Evolutionary conservation across 2,797 vertebrate species (phyloP).

Genomic region (Channa striata): DNA sequence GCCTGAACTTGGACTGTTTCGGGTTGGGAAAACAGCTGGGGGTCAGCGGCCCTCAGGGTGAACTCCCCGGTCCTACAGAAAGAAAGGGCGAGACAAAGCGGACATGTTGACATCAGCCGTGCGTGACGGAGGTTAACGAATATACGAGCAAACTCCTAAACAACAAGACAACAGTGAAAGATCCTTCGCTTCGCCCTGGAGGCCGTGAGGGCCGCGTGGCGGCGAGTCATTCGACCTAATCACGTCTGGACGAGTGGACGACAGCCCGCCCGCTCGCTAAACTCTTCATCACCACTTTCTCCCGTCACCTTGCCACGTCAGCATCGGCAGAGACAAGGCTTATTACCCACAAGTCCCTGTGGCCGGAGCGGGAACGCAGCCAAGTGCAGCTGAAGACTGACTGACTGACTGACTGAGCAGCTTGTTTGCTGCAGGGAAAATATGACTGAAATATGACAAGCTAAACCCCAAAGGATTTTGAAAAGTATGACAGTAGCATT

Average conservation of each 20-base stretch:
- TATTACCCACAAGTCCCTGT: constrained; percentile 47
- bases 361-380: not conserved
- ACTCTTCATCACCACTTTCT: not conserved
- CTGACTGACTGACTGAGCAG: constrained; percentile 10
- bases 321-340: constrained; percentile 31
- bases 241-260: not conserved
- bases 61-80: constrained; percentile 67
- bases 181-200: not conserved
- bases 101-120: not conserved
- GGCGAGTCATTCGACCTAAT: constrained; percentile 49
- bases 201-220: constrained; percentile 3
- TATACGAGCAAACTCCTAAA: too few species aligned
- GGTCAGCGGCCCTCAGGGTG: constrained; percentile 62
- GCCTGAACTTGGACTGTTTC: constrained; percentile 57
- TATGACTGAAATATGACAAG: accelerated
- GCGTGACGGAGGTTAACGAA: not conserved
- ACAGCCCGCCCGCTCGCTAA: constrained; percentile 10
- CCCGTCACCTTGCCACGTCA: not conserved
- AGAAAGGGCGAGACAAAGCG: not conserved
- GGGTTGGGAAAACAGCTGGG: constrained; percentile 66
- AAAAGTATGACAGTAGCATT: too few species aligned
- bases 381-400: not conserved
- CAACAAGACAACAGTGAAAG: constrained; percentile 2
- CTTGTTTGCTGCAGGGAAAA: constrained; percentile 17
- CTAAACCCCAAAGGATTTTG: not conserved